Evolutionary conservation across 2,113 vertebrate species (phyloP).

Genomic region (Anseranas semipalmata): DNA sequence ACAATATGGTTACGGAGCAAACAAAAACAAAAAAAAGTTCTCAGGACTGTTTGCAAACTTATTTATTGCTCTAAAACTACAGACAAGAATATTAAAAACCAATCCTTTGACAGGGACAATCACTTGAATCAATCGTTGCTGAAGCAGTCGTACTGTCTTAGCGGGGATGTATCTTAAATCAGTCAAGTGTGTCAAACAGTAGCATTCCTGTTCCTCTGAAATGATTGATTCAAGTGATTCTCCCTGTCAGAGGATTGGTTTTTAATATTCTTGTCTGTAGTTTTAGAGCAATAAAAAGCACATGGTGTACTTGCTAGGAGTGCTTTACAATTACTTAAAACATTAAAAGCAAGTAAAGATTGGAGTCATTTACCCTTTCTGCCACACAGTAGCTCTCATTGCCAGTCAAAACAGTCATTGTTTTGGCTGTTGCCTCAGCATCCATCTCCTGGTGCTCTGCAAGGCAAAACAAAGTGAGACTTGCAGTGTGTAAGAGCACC

Average conservation of each 20-base stretch:
- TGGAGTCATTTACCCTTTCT: not conserved
- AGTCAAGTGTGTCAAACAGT: not conserved
- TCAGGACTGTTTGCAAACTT: too few species aligned
- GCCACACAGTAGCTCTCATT: not conserved
- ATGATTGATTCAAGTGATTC: not conserved
- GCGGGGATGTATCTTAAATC: not conserved
- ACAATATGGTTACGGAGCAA: not conserved
- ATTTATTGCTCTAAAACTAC: not conserved
- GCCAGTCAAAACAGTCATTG: not conserved
- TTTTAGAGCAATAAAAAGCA: not conserved
- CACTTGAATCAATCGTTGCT: not conserved
- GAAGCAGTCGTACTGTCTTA: not conserved
- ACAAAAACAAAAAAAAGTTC: not conserved
- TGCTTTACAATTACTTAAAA: not conserved
- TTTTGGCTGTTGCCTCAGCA: not conserved
- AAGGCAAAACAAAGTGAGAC: not conserved
- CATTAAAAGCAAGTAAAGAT: not conserved
- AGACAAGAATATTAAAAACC: not conserved
- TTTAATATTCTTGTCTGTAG: not conserved
- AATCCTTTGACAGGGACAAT: not conserved
- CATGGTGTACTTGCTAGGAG: not conserved
- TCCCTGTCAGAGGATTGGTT: not conserved
- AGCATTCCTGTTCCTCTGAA: not conserved
- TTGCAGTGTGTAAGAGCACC: not conserved
- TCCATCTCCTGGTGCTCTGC: not conserved